Evolutionary conservation across 2,888 invertebrate genomes (phyloP), one percentile per base, ranked within the genome.

Genomic region (Tetropium fuscum): DNA sequence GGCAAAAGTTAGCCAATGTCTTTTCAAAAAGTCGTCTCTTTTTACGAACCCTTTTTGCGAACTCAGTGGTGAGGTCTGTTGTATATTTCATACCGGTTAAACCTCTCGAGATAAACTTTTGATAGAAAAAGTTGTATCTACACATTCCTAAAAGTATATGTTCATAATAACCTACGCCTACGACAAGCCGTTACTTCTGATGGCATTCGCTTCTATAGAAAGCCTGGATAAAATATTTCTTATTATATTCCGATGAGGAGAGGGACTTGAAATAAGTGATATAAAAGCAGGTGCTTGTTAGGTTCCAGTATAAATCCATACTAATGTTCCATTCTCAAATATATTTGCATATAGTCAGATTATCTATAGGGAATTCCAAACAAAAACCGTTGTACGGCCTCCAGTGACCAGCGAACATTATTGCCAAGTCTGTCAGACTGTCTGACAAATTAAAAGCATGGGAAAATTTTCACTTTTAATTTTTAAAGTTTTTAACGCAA

Each of bases 51-150:
- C n/a, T n/a, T n/a, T n/a, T n/a, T n/a, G 40, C 7, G 19, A 16
- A 27, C 16, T 47, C 32, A 20, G 7, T 47, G 3, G 19, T 51
- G 22, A 7, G 11, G 10, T 15, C 40, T 25, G 16, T 34, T n/a
- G 4, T 27, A 16, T 15, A 16, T 27, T 15, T 13, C 30, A 40
- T 11, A 32, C 20, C 32, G 13, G 34, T 11, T 30, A 16, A 36
- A 40, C 40, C 27, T 38, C 51, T 10, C 8, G 48, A 36, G 36
- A 38, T 27, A 25, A 51, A 51, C 15, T 38, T 51, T 51, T 51
- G 51, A 51, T 51, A 27, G 51, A 40, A 51, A 51, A 51, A 51
- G 51, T 51, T 51, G 38, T 18, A 40, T n/a, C n/a, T n/a, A n/a
- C n/a, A n/a, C 40, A 40, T 8, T 16, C 27, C 25, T 10, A 34